Evolutionary conservation across 1,140 invertebrate species (phyloP), one percentile per base, ranked within the genome.

Genomic region (Pseudomyrmex cubaensis): DNA sequence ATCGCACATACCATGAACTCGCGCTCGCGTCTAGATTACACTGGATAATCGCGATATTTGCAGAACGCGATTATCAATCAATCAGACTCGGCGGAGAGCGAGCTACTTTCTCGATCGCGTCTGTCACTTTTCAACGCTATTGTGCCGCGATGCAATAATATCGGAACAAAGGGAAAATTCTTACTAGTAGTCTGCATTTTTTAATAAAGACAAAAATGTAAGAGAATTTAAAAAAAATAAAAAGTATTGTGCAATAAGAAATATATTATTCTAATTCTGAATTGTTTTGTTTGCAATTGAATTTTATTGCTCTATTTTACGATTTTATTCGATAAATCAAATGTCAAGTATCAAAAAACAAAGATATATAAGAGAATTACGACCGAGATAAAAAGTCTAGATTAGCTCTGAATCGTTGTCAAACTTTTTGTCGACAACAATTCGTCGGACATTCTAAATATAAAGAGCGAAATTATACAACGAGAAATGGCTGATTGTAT

Each of bases 31-130:
- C 85, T 77, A 59, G 83, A 57, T 88, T 78, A 82, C 77, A 50
- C 66, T 22, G 62, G 86, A 88, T 88, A 85, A 88, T 87, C 77
- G 52, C 61, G 83, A 87, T 87, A 87, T 83, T 83, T 87, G 78
- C 86, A 50, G 56, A 78, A 73, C 59, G 67, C 57, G 72, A 87
- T 85, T 87, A 87, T 83, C 87, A 78, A 87, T 83, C 87, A 78
- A 88, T 87, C 72, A 83, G 77, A 50, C 85, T 77, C 52, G 44
- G 35, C 10, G 67, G 15, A 46, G 59, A 67, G 25, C 62, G n/a
- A 76, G 22, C 61, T 48, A 59, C 76, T 80, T 80, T 80, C 76
- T 72, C 76, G 76, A 20, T 80, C 76, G 22, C 67, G 56, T 35
- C 76, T 80, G 76, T 70, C 76, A 69, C 76, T 80, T 80, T 80